A percentile compares a stretch with the other conserved stretches of the same genome.
Conservation (phyloP, 2,113 vertebrate species). For the Larimichthys crocea region DNA sequence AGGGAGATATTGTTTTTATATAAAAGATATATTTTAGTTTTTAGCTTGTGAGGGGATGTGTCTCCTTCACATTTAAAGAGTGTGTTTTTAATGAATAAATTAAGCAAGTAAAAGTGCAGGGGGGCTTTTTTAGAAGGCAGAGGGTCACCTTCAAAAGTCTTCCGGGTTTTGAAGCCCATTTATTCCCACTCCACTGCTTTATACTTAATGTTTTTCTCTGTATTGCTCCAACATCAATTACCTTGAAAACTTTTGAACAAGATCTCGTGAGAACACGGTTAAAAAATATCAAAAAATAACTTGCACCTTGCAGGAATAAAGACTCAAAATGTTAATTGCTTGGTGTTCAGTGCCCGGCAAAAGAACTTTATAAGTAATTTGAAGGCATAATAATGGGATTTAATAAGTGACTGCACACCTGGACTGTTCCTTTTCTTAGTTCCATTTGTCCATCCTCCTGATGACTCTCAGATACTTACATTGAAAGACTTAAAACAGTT, state of each 20-base stretch:
- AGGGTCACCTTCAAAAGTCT: constrained; percentile 4
- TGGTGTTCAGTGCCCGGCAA: constrained; percentile 46
- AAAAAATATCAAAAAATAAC: constrained; percentile 33
- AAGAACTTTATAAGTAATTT: constrained; percentile 31
- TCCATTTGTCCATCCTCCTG: not conserved
- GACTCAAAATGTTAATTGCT: constrained; percentile 64
- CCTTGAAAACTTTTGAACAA: constrained; percentile 13
- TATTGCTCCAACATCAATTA: not conserved
- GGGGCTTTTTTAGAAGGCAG: constrained; percentile 23
- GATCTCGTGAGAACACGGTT: not conserved
- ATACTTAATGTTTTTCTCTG: not conserved
- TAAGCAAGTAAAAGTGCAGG: not conserved
- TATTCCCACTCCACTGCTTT: not conserved
- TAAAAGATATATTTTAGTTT: not conserved
- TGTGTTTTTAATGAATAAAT: constrained; percentile 49
- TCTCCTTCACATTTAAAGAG: constrained; percentile 23
- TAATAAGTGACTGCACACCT: constrained; percentile 21
- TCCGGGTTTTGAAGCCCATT: not conserved
- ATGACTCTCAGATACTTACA: constrained; percentile 28
- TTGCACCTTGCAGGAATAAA: constrained; percentile 29
- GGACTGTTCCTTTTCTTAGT: constrained; percentile 23
- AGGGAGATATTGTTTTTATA: not conserved
- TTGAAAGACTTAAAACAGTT: constrained; percentile 15
- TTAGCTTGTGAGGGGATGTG: not conserved
- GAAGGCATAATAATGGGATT: constrained; percentile 11